These are phyloP conservation scores for Catocala sponsa DNA, from an alignment of 2,888 invertebrate genomes.

Conservation along the genomic window DNA sequence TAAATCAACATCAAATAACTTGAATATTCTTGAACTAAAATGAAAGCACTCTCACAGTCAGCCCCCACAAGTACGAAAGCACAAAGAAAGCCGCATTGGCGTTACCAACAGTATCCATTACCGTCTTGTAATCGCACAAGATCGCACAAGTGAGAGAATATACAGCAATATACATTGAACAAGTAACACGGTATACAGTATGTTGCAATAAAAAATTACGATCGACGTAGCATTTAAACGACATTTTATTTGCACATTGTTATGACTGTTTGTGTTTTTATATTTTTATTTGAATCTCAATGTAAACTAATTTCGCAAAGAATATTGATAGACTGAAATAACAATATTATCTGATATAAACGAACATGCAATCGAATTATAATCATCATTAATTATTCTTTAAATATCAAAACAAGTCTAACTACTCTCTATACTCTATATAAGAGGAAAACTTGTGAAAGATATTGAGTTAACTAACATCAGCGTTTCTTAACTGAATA, in stretches of 20 bases:
- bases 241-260: constrained; percentile 41
- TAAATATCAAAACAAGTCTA: no score
- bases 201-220: constrained; percentile 50
- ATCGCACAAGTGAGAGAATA: constrained; percentile 16
- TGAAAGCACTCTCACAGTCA: constrained; percentile 13
- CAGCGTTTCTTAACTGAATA: no score
- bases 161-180: not conserved
- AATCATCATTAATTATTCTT: no score
- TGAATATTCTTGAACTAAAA: constrained; percentile 9
- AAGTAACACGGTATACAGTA: constrained; percentile 28
- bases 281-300: constrained; percentile 20
- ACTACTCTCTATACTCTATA: no score
- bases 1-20: constrained; percentile 7
- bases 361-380: no score
- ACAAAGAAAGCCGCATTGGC: constrained; percentile 14
- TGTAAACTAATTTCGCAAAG: constrained; percentile 6
- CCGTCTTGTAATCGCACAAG: constrained; percentile 15
- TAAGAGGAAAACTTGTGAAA: no score
- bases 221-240: constrained; percentile 44
- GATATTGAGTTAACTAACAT: no score
- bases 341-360: no score
- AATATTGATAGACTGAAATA: not conserved
- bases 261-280: constrained; percentile 21
- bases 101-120: constrained; percentile 19
- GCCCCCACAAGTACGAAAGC: constrained; percentile 1